Conservation (phyloP, 2,113 vertebrate genomes). For the Tretioscincus oriximinensis region DNA sequence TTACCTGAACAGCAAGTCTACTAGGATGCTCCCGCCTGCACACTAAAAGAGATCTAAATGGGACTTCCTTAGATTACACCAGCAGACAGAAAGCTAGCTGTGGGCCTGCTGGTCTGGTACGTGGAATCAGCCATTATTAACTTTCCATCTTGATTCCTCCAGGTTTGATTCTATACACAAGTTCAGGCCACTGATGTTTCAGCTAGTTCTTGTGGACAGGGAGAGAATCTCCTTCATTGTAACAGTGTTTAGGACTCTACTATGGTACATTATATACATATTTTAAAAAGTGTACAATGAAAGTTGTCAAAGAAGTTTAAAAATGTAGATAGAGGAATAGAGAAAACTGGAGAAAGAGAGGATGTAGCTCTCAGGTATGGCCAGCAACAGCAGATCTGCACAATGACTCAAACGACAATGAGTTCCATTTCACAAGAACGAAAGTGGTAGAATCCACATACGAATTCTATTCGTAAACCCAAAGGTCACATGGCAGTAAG, state of each 20-base stretch:
- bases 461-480: constrained; percentile 50
- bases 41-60: too few species aligned
- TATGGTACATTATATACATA: constrained; percentile 78
- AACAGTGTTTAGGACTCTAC: constrained; percentile 75
- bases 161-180: constrained; percentile 60
- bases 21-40: too few species aligned
- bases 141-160: constrained; percentile 57
- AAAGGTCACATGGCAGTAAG: constrained; percentile 44
- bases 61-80: too few species aligned
- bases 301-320: constrained; percentile 53
- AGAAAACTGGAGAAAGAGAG: constrained; percentile 40
- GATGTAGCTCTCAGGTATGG: constrained; percentile 70
- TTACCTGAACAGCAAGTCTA: too few species aligned
- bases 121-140: constrained; percentile 39
- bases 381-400: constrained; percentile 71
- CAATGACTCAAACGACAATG: constrained; percentile 51
- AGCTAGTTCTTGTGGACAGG: constrained; percentile 51
- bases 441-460: constrained; percentile 58
- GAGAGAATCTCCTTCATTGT: constrained; percentile 56
- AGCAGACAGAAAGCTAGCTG: too few species aligned
- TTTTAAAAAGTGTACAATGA: constrained; percentile 61
- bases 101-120: too few species aligned
- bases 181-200: constrained; percentile 54
- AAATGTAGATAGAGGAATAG: constrained; percentile 16
- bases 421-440: constrained; percentile 61